These are phyloP conservation scores for Bombus confusus DNA, from an alignment of 1,140 invertebrate genomes.

Conservation along the genomic window DNA sequence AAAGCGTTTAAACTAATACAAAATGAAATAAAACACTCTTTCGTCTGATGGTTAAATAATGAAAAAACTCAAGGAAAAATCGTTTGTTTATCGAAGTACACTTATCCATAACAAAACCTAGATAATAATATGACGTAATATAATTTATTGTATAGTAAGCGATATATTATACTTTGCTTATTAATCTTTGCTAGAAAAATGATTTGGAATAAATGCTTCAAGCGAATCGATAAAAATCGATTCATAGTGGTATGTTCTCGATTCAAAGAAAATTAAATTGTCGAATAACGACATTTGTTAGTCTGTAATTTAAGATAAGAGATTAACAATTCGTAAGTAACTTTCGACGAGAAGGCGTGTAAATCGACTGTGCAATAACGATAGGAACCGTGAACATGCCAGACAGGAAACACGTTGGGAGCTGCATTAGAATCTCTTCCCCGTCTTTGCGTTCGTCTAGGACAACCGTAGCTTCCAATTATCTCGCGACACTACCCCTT, in stretches of 20 bases:
- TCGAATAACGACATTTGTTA: not conserved
- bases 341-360: slow-evolving; percentile 18
- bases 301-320: not conserved
- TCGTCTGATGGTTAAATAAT: too few species aligned
- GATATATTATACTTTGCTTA: too few species aligned
- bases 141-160: too few species aligned
- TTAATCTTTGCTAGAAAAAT: too few species aligned
- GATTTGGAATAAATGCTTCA: not conserved
- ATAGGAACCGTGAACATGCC: slow-evolving; percentile 31
- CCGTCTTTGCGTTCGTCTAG: slow-evolving; percentile 68
- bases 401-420: slow-evolving; percentile 26
- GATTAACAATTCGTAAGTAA: slow-evolving; percentile 19
- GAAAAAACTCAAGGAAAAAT: too few species aligned
- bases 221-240: too few species aligned
- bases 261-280: not conserved
- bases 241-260: not conserved
- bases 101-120: too few species aligned
- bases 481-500: slow-evolving; percentile 73
- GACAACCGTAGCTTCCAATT: slow-evolving; percentile 75
- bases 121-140: too few species aligned
- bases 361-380: slow-evolving; percentile 50
- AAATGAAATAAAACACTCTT: too few species aligned
- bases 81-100: too few species aligned
- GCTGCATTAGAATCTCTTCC: slow-evolving; percentile 72
- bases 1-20: too few species aligned